These are phyloP conservation scores for Fistularia commersonii DNA, from an alignment of 2,797 vertebrate species.

Conservation along the genomic window DNA sequence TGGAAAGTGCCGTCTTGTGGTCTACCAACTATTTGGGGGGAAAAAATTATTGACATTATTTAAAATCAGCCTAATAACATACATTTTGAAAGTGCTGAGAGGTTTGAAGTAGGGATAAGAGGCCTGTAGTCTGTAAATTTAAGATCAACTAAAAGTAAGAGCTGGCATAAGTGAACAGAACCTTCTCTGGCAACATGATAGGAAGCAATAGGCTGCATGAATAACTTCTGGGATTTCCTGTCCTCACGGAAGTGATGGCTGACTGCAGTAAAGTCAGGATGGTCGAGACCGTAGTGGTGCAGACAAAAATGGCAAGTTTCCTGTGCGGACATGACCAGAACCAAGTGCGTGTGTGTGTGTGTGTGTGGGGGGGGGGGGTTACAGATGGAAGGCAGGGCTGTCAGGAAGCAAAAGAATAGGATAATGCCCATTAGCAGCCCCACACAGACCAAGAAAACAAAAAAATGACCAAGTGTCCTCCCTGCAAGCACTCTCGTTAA, in stretches of 20 bases:
- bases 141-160: conserved; percentile 37
- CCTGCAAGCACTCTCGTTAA: conserved; percentile 56
- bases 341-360: conserved; percentile 30
- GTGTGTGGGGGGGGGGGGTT: conserved; percentile 29
- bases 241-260: conserved; percentile 55
- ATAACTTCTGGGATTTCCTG: conserved; percentile 79
- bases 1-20: conserved; percentile 45
- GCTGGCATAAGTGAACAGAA: conserved; percentile 57
- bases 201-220: conserved; percentile 73
- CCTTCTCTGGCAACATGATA: conserved; percentile 58
- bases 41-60: conserved; percentile 63
- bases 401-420: conserved; percentile 50
- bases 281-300: conserved; percentile 28
- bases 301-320: conserved; percentile 21
- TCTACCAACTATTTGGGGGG: conserved; percentile 41
- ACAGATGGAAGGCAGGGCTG: conserved; percentile 48
- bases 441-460: conserved; percentile 7
- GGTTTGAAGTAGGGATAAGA: conserved; percentile 9
- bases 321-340: conserved; percentile 26
- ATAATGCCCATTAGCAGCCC: conserved; percentile 62
- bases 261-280: conserved; percentile 49
- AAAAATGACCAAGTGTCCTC: conserved; percentile 25
- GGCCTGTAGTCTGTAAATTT: conserved; percentile 31
- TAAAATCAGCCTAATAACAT: conserved; percentile 71
- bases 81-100: conserved; percentile 37